phyloP scores from a whole-genome alignment of 2,888 invertebrate species.

The Sarcophaga subvicina region DNA sequence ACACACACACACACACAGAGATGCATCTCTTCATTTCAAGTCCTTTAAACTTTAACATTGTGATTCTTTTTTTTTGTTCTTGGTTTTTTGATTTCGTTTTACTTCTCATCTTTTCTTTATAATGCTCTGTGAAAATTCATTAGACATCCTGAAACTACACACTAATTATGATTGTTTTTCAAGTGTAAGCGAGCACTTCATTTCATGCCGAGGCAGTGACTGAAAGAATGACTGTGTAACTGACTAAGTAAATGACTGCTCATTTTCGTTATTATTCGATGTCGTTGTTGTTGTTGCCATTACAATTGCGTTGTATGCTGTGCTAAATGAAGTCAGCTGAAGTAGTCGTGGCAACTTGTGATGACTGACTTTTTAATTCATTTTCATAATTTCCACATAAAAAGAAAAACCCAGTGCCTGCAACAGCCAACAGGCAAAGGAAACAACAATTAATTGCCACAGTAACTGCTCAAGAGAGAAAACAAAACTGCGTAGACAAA shows the following conservation, averaged over 20 bases:
- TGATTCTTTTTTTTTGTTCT: neutral
- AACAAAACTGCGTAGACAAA: neutral
- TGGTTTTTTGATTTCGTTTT: neutral
- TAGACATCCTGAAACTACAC: slow-evolving; percentile 53
- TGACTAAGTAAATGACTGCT: slow-evolving; percentile 17
- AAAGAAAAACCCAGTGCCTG: slow-evolving; percentile 1
- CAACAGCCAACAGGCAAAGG: slow-evolving; percentile 21
- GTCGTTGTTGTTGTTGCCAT: neutral
- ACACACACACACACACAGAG: neutral
- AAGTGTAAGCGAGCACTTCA: slow-evolving; percentile 61
- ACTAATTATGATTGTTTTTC: slow-evolving; percentile 66
- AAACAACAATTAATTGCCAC: slow-evolving; percentile 67
- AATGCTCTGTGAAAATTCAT: slow-evolving; percentile 41
- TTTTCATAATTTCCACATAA: slow-evolving; percentile 17
- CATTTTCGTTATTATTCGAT: slow-evolving; percentile 26
- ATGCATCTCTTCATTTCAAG: too few species aligned
- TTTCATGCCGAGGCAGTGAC: slow-evolving; percentile 26
- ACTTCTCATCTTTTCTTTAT: neutral
- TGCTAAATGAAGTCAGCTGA: slow-evolving; percentile 16
- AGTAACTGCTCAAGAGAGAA: slow-evolving; percentile 51
- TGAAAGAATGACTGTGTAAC: slow-evolving; percentile 30
- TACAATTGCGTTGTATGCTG: slow-evolving; percentile 3
- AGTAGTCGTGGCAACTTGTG: slow-evolving; percentile 40
- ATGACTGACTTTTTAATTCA: slow-evolving; percentile 39
- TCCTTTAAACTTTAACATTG: neutral